Percentiles rank a stretch among this genome's conserved stretches.
phyloP scores from a whole-genome alignment of 2,888 invertebrate genomes.

The Agapetus fuscipes region DNA sequence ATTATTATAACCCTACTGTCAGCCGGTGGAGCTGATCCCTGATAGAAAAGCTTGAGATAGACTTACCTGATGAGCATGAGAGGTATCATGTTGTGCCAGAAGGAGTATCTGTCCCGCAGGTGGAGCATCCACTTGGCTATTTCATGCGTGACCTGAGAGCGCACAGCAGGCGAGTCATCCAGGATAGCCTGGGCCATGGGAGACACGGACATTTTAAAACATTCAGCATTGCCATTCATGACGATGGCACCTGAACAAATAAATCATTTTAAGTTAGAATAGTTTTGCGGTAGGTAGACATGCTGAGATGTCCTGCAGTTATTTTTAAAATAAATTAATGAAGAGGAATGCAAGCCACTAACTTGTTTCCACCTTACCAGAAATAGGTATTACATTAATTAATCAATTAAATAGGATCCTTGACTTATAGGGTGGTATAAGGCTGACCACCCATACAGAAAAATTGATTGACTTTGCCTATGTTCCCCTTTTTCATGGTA shows the following conservation, averaged over 20 bases:
- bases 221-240: conserved; percentile 60
- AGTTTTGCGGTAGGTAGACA: too few relatives aligned
- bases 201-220: conserved; percentile 60
- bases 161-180: conserved; percentile 71
- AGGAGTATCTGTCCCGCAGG: conserved; percentile 80
- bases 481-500: too few relatives aligned
- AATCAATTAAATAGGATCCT: too few relatives aligned
- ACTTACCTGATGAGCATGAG: conserved; percentile 68
- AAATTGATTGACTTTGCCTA: too few relatives aligned
- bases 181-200: conserved; percentile 82
- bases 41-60: neutral
- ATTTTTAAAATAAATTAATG: neutral
- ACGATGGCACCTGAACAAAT: conserved; percentile 44
- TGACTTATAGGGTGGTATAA: too few relatives aligned
- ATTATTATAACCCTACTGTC: too few relatives aligned
- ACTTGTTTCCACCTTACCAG: too few relatives aligned
- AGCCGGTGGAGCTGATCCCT: too few relatives aligned
- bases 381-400: too few relatives aligned
- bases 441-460: too few relatives aligned
- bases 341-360: neutral
- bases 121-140: conserved; percentile 70
- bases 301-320: conserved; percentile 6
- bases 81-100: conserved; percentile 78
- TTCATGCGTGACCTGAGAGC: conserved; percentile 65
- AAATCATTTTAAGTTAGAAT: neutral